A percentile compares a stretch with the other conserved stretches of the same genome.
phyloP scores from a whole-genome alignment of 2,888 invertebrate species.

The Parascotia fuliginaria region DNA sequence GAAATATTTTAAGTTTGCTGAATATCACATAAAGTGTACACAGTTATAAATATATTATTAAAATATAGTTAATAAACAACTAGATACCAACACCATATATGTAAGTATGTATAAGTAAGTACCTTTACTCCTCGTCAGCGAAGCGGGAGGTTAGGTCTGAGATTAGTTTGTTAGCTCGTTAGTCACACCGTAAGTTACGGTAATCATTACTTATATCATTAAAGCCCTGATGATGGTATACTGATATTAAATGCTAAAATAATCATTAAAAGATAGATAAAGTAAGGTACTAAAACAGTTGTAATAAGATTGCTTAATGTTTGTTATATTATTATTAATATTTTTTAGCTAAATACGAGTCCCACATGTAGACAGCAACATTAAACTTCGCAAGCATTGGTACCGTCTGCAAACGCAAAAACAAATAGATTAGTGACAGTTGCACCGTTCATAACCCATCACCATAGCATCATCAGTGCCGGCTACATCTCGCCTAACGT shows the following conservation, averaged over 20 bases:
- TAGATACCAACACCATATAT: conserved; percentile 12
- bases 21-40: too few species aligned
- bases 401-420: conserved; percentile 8
- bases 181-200: conserved; percentile 52
- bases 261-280: too few species aligned
- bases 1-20: too few species aligned
- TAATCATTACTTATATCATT: background rate
- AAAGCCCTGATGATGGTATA: conserved; percentile 13
- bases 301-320: background rate
- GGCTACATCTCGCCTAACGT: conserved; percentile 57
- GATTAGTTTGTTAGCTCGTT: conserved; percentile 52
- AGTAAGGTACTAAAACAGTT: too few species aligned
- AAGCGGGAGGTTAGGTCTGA: conserved; percentile 72
- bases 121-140: conserved; percentile 79
- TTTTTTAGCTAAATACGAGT: conserved; percentile 4
- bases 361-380: conserved; percentile 8
- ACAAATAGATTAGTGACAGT: background rate
- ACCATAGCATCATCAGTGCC: conserved; percentile 14
- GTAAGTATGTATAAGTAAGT: conserved; percentile 18
- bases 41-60: background rate
- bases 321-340: background rate
- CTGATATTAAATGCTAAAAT: too few species aligned
- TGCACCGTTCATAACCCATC: conserved; percentile 3
- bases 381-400: conserved; percentile 4
- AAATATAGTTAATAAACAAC: background rate